phyloP scores from a whole-genome alignment of 2,797 vertebrate genomes.

The Agapornis canus region DNA sequence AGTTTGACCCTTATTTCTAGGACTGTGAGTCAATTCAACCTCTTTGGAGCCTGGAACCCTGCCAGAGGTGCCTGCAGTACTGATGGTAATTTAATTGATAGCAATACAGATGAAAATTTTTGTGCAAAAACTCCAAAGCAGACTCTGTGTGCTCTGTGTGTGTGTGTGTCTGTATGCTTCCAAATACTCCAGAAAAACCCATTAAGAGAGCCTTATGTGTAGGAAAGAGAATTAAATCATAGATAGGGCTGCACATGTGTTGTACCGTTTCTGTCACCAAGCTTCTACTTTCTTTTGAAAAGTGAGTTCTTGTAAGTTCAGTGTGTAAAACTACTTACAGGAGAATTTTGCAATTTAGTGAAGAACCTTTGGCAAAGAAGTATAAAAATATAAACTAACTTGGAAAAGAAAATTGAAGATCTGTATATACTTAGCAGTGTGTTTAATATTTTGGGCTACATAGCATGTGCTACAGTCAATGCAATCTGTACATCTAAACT shows the following conservation, averaged over 20 bases:
- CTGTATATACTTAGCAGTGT: not conserved
- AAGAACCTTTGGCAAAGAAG: constrained; percentile 23
- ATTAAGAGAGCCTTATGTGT: not conserved
- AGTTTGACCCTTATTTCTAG: constrained; percentile 46
- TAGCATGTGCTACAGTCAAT: not conserved
- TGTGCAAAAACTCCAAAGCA: not conserved
- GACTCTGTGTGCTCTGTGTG: not conserved
- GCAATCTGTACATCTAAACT: not conserved
- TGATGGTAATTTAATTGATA: constrained; percentile 27
- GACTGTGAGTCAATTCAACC: not conserved
- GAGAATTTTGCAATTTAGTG: not conserved
- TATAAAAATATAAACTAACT: not conserved
- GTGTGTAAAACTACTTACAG: not conserved
- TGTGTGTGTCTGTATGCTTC: not conserved
- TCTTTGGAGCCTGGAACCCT: constrained; percentile 14
- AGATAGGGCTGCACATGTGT: not conserved
- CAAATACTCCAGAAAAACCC: not conserved
- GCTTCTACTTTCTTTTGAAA: not conserved
- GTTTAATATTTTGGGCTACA: not conserved
- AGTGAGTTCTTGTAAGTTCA: not conserved
- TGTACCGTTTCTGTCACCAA: not conserved
- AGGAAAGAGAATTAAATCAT: not conserved
- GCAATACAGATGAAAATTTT: constrained; percentile 30
- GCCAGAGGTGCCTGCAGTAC: not conserved
- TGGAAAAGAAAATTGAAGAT: not conserved